Base-by-base conservation (phyloP, 64 coral and sea anemone genomes). In the Dendronephthya gigantea region DNA sequence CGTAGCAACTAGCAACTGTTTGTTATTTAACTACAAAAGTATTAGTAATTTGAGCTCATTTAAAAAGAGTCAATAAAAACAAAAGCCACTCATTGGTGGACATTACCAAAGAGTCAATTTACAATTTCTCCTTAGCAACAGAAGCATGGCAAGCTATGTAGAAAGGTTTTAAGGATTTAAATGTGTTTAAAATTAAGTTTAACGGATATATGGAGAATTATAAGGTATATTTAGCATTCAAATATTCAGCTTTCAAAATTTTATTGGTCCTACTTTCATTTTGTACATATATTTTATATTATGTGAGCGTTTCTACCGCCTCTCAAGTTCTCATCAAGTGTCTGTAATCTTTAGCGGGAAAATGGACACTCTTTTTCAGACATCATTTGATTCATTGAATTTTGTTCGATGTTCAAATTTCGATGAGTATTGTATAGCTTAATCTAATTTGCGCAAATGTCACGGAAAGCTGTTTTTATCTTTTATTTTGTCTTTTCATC, bases 181-280 rank as follows among this genome's bases (percentile, higher is more conserved):
- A 35, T 79, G 19, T 62, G 25, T n/a, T 2, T 62, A 19, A 62
- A 19, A 22, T 28, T 29, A 28, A 79, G 36, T 34, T 39, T 79
- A 39, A 79, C 34, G 72, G 72, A 75, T 79, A 28, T 79, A 89
- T 89, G 87, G 87, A 89, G 81, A 83, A 89, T 55, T 89, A 89
- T 41, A 89, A 89, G 87, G 87, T 89, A 89, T 32, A 39, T 16
- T 82, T 82, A 23, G 25, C 55, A 62, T 27, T 62, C 17, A 27
- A 1, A 23, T 17, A 19, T 19, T 62, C 7, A 62, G 19, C 25
- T 62, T 62, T 15, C 55, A n/a, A 5, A 27, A n/a, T 23, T 58
- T 62, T n/a, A 1, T 6, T 7, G 7, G 55, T 19, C 7, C 6
- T 62, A n/a, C 7, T 23, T 62, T 15, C 17, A 62, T 19, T 45